Evolutionary conservation across 2,113 vertebrate genomes (phyloP), one percentile per base, ranked within the genome.

Genomic region (Trochalopteron elliotii): DNA sequence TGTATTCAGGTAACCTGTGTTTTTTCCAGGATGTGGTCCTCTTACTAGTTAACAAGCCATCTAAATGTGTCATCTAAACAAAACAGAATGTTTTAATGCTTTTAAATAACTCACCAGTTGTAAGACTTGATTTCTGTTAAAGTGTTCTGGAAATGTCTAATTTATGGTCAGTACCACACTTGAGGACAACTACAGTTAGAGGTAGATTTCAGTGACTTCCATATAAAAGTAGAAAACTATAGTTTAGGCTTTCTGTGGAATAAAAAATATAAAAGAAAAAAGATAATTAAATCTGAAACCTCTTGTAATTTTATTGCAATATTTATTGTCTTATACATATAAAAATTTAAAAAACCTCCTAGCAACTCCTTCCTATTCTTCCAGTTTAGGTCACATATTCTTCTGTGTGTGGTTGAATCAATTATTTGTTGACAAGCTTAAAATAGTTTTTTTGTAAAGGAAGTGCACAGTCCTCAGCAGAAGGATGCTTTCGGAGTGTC

Each of bases 221-320:
- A 31, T 31, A 42, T 19, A 5, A 44, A 71, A 47, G 6, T 9
- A 7, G 15, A 79, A 84, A 86, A 68, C 3, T 11, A 22, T 21
- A 23, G 15, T 44, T 85, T 45, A 12, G 5, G 22, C 2, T 28
- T 60, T 89, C 27, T 49, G 4, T 50, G 9, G 2, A 24, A 33
- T 18, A 20, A 55, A 63, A 72, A 14, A 28, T 33, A 17, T 15
- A 42, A 35, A 23, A 7, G 2, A 0, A 5, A 45, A 30, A 47
- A 35, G 17, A 40, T 15, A 10, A 4, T 12, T 15, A 27, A 30
- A 1, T 33, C 5, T 4, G 39, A 20, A 79, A 13, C 2, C 2
- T 75, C 9, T 52, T 64, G 4, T 6, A 49, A 74, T 84, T 68
- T 90, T 56, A 60, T 22, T 47, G 47, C 4, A 23, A 2, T 71